Evolutionary conservation across 2,113 vertebrate species (phyloP).

Genomic region (Campylorhamphus procurvoides): DNA sequence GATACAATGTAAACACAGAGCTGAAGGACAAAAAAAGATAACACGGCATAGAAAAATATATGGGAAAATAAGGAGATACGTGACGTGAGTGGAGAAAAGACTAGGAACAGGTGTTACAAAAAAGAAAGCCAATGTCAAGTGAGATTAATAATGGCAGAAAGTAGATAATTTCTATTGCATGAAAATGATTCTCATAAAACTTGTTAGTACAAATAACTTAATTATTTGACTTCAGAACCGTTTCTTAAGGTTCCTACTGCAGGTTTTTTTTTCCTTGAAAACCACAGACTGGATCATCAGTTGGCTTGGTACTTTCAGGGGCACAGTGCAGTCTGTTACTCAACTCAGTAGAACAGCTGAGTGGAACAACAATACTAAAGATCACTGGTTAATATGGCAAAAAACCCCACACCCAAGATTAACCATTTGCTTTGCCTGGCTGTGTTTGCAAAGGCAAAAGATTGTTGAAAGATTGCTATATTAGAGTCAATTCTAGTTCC

Average conservation of each 20-base stretch:
- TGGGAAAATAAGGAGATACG: neutral
- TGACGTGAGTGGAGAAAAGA: neutral
- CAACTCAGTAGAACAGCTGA: neutral
- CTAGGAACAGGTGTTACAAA: neutral
- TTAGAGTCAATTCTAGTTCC: neutral
- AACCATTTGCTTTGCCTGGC: neutral
- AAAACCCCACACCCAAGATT: rapidly evolving
- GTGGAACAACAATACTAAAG: neutral
- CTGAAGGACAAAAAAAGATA: neutral
- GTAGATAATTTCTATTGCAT: neutral
- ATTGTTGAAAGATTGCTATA: neutral
- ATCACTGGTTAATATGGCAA: neutral
- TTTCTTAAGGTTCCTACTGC: neutral
- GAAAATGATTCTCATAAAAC: neutral
- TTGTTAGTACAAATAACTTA: neutral
- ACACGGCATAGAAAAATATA: neutral
- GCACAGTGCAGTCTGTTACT: neutral
- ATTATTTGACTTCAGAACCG: neutral
- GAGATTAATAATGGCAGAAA: neutral
- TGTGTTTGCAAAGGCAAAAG: neutral
- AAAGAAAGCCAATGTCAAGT: neutral
- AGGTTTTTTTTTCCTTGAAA: neutral
- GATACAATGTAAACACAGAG: neutral
- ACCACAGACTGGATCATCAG: neutral
- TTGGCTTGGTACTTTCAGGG: neutral